Percentiles rank a stretch among this genome's conserved stretches.
phyloP scores from a whole-genome alignment of 2,113 vertebrate species.

The Centropus unirufus region DNA sequence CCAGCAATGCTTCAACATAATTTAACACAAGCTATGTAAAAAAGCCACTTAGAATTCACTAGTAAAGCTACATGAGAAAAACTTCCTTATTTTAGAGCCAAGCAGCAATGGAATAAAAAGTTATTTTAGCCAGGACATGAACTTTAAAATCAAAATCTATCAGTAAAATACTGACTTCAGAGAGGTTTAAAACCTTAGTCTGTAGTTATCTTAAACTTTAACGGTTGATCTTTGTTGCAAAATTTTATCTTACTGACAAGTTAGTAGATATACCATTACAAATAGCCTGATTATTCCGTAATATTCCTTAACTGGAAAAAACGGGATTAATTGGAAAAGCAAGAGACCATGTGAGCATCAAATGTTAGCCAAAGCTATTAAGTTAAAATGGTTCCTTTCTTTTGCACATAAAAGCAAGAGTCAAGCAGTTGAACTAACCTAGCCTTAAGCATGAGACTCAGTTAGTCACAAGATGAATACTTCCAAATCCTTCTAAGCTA shows the following conservation, averaged over 20 bases:
- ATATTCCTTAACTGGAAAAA: neutral
- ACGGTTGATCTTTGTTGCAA: neutral
- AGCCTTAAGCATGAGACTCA: neutral
- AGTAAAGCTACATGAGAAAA: neutral
- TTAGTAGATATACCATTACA: neutral
- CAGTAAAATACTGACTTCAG: neutral
- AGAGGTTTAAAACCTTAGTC: neutral
- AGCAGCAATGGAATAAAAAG: neutral
- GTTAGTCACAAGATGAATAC: neutral
- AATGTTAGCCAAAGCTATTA: neutral
- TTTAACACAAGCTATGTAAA: neutral
- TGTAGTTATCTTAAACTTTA: neutral
- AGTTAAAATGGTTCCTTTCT: neutral
- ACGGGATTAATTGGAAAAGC: neutral
- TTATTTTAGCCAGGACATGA: neutral
- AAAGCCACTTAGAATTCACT: neutral
- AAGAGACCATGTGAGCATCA: neutral
- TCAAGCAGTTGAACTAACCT: neutral
- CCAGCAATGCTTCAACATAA: neutral
- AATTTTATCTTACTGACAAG: neutral
- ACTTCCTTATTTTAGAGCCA: neutral
- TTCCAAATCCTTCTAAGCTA: neutral
- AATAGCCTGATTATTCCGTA: neutral
- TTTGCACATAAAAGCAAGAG: neutral
- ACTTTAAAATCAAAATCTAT: neutral